Evolutionary conservation across 2,797 vertebrate genomes (phyloP), one percentile per base, ranked within the genome.

Genomic region (Danionella dracula): DNA sequence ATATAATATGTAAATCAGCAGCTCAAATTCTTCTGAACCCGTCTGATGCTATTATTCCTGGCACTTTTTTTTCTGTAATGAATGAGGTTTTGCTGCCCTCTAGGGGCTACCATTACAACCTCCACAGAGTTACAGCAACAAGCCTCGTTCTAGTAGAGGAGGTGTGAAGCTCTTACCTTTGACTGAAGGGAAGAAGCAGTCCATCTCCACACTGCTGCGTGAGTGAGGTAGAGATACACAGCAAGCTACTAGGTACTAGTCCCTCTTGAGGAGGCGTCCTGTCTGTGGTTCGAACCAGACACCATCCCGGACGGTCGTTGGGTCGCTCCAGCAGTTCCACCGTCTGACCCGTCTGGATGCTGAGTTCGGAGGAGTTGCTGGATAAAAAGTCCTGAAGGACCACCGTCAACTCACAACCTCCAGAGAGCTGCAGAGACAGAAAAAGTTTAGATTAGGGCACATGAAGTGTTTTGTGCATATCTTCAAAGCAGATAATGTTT

Each of bases 161-260:
- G n/a, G n/a, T n/a, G n/a, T n/a, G n/a, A n/a, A n/a, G 8, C 1
- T 56, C 83, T 75, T 86, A 91, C 90, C 89, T 89, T 87, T 90
- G 45, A 88, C 88, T 3, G 86, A 73, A 56, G 90, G 79, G 90
- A 89, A 81, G 91, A 94, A 90, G 88, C 95, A 92, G 92, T 97
- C 88, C 95, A 98, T 99, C 84, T 99, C 97, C 78, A 98, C 92
- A 0, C 95, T 98, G 89, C 95, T 98, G n/a, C 96, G 90, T 0
- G 96, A 98, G 77, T 96, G 96, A 15, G n/a, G n/a, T n/a, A n/a
- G 96, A 96, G 71, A 98, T 88, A 38, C 96, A 97, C 61, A 98
- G 92, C 0, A 90, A 41, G 0, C 92, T 92, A 84, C 93, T 94
- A 81, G 97, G 97, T 1, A 99, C 97, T 81, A 99, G 91, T 7